Evolutionary conservation across 2,113 vertebrate species (phyloP).

Genomic region (Hylia prasina): DNA sequence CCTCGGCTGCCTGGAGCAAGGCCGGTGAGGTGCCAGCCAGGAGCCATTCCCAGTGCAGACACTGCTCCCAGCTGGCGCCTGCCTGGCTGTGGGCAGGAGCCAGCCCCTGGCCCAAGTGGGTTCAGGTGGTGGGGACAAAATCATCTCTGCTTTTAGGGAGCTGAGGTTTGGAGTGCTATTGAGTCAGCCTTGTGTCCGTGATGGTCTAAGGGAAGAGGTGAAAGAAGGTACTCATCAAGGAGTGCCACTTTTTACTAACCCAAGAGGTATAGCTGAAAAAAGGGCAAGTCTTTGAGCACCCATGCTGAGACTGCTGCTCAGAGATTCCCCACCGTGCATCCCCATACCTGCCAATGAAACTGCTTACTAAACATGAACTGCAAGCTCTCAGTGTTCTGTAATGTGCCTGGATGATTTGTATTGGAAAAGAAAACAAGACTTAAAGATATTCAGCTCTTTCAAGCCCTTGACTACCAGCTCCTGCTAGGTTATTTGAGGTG

Average conservation of each 20-base stretch:
- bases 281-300: not conserved
- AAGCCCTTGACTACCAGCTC: not conserved
- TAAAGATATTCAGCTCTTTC: not conserved
- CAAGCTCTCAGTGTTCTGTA: not conserved
- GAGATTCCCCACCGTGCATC: not conserved
- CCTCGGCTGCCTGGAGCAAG: rapidly evolving
- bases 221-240: not conserved
- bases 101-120: not conserved
- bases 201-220: not conserved
- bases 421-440: not conserved
- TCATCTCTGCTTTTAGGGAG: not conserved
- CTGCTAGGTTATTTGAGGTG: not conserved
- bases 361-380: not conserved
- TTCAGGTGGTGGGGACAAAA: not conserved
- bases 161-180: not conserved
- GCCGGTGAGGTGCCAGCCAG: not conserved
- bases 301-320: not conserved
- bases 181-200: rapidly evolving
- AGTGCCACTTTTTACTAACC: not conserved
- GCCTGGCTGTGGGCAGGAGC: not conserved
- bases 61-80: not conserved
- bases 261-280: not conserved
- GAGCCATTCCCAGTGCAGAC: rapidly evolving
- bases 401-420: not conserved
- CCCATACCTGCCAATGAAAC: not conserved